Evolutionary conservation across 1,140 invertebrate genomes (phyloP).

Genomic region (Eriosoma lanigerum): DNA sequence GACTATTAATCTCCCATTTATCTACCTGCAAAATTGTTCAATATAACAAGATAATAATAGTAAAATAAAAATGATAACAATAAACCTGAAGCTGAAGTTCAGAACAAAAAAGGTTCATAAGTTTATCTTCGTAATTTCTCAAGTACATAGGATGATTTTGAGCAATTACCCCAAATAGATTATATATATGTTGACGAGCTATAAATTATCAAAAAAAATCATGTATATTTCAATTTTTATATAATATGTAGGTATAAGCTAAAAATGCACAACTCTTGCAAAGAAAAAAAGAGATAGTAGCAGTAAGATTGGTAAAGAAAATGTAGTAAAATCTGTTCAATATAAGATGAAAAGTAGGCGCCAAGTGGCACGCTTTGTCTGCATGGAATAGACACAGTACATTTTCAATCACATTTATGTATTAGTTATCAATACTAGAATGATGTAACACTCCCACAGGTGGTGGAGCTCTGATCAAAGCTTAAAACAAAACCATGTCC

Average conservation of each 20-base stretch:
- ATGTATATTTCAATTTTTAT: not conserved
- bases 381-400: no score
- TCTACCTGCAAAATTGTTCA: not conserved
- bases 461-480: no score
- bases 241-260: not conserved
- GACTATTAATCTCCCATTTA: not conserved
- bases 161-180: slow-evolving; percentile 24
- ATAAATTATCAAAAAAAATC: not conserved
- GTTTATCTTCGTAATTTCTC: slow-evolving; percentile 23
- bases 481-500: no score
- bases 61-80: not conserved
- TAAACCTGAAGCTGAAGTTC: slow-evolving; percentile 22
- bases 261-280: not conserved
- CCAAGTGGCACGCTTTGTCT: no score
- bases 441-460: no score
- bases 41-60: not conserved
- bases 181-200: slow-evolving; percentile 16
- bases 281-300: no score
- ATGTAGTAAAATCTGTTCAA: no score
- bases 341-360: no score
- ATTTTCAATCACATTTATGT: no score
- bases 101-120: slow-evolving; percentile 21
- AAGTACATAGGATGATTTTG: slow-evolving; percentile 27
- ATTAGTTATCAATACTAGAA: no score
- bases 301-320: no score